A percentile compares a stretch with the other conserved stretches of the same genome.
These are phyloP conservation scores for Hypotaenidia okinawae DNA, from an alignment of 2,797 vertebrate genomes.

Conservation along the genomic window DNA sequence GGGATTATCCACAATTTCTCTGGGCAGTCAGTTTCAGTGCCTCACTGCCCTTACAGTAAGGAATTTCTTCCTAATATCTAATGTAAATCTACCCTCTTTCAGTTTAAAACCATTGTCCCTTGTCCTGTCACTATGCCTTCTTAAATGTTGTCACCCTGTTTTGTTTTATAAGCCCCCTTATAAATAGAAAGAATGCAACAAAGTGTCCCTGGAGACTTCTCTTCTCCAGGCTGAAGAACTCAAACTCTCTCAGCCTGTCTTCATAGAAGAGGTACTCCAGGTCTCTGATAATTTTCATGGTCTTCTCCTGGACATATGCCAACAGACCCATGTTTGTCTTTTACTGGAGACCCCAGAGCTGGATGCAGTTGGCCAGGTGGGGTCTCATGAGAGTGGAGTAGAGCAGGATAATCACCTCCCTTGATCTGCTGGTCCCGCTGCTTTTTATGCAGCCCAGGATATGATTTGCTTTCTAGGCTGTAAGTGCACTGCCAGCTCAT, in stretches of 20 bases:
- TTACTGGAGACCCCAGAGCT: background rate
- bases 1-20: rapidly evolving
- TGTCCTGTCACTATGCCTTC: background rate
- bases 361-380: background rate
- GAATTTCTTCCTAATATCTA: background rate
- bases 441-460: background rate
- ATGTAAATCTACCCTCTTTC: background rate
- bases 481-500: background rate
- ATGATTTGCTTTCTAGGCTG: background rate
- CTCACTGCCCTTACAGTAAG: background rate
- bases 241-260: background rate
- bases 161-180: background rate
- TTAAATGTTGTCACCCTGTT: background rate
- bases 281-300: background rate
- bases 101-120: background rate
- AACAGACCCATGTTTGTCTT: background rate
- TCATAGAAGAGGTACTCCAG: background rate
- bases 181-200: background rate
- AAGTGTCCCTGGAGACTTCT: background rate
- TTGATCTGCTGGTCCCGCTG: rapidly evolving
- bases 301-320: background rate
- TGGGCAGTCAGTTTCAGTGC: background rate
- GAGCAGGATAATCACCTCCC: background rate
- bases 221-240: background rate
- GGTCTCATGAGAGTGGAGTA: background rate